Evolutionary conservation across 2,113 vertebrate species (phyloP), one percentile per base, ranked within the genome.

Genomic region (Nothoprocta perdicaria): DNA sequence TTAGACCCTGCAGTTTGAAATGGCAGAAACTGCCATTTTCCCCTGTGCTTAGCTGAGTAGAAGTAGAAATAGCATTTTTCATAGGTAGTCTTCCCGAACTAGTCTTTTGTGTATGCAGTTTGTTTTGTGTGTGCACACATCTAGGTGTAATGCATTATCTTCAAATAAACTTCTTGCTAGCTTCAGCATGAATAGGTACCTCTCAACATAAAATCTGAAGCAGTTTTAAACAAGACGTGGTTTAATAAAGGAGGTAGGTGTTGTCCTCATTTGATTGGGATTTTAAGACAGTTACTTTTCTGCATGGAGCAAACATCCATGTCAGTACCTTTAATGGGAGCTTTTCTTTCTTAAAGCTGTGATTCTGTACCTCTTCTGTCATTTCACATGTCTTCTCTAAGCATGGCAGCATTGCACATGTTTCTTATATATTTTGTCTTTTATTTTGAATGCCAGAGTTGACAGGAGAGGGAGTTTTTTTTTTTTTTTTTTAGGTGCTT

Each of bases 1-100:
- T 73, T 92, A 90, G 90, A 57, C 75, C 33, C 53, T 65, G 65
- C 68, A 81, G 23, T 84, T 83, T 33, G 21, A 53, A 69, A 85
- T 92, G 65, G 52, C 43, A 94, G 73, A 80, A 72, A 40, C 46
- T 12, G 2, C 55, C 80, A 62, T 66, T 82, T 3, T 77, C 82
- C 90, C 43, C 73, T 16, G 22, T 73, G 88, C 77, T 67, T 90
- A 22, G 46, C 58, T 17, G 55, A 66, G 73, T 45, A 94, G 73
- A 61, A 58, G 43, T 35, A 62, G 72, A 50, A 74, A 14, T 29
- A 88, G 73, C 14, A 82, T 74, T 8, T 12, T 55, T 78, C 52
- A 40, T 88, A 89, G 40, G 40, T 48, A 67, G 65, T 50, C 26
- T 13, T 53, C 7, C 24, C 16, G 4, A 27, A 24, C 87, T 94